Evolutionary conservation across 1,140 invertebrate species (phyloP), one percentile per base, ranked within the genome.

Genomic region (Rhagoletis pomonella): DNA sequence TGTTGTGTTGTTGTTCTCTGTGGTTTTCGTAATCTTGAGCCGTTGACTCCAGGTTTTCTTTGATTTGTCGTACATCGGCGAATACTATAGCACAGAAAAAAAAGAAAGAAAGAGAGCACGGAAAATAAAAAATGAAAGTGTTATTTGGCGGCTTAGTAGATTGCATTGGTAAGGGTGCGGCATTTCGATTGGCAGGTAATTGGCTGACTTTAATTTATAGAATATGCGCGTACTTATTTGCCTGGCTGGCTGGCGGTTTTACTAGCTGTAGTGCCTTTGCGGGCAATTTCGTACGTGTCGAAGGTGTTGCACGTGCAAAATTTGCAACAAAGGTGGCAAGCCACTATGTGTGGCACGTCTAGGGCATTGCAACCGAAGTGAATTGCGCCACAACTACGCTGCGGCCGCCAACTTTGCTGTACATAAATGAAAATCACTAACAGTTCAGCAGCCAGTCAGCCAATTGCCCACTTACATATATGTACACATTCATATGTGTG

Each of bases 11-110:
- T 50, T 81, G 50, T 47, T 81, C 73, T 81, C 73, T 81, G 73
- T 89, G 93, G 93, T 89, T 88, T 90, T 93, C 84, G 89, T 90
- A 85, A 94, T 91, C 89, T 93, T 93, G 89, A 93, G 91, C 87
- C 92, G 91, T 89, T 94, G 93, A 90, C 93, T 93, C 93, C 93
- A 93, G 88, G 92, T 93, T 91, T 94, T 94, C 89, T 93, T 93
- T 88, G 91, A 92, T 90, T 93, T 93, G 88, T 93, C 92, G 91
- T 93, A 93, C 90, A 93, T 92, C 89, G 90, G 90, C 87, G 89
- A 88, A 87, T 87, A 81, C 73, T 90, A 88, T 47, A 81, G n/a
- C n/a, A n/a, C n/a, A n/a, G n/a, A n/a, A n/a, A 5, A 55, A 81
- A n/a, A n/a, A n/a, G n/a, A n/a, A n/a, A n/a, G n/a, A 10, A 14